Base-by-base conservation (phyloP, 2,888 invertebrate species). In the Capitulum mitella region DNA sequence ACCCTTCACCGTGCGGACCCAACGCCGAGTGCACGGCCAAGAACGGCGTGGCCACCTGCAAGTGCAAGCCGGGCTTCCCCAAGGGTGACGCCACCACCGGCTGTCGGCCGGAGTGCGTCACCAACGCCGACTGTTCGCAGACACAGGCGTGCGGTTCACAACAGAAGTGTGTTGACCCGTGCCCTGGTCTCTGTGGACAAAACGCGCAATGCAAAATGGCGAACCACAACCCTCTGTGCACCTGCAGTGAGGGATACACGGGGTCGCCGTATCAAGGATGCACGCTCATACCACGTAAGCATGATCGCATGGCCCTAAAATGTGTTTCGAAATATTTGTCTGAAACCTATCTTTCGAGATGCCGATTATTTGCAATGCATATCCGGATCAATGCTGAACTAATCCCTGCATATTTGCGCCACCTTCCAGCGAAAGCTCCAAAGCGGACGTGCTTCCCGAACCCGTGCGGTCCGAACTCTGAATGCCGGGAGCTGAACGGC, bases 221-320 rank as follows among this genome's bases (percentile, higher is more conserved):
- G 54, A 80, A 82, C 74, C 83, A 83, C 64, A 79, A 80, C n/a
- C 91, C 93, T 74, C 89, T 95, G 3, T 96, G 96, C 84, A 89
- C 92, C 79, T 96, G 96, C 84, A 93, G 94, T 0, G 93, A 93
- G 83, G 91, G 92, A 77, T 91, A 90, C 84, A 89, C 90, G 81
- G 92, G 92, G 79, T 92, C 92, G 85, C 91, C 92, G 40, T 93
- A 93, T 86, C 88, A 89, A 79, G 93, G 92, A 78, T 95, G 95
- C 84, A 64, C 32, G 34, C 32, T 1, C 0, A 64, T 64, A 16
- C 64, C 64, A 64, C 64, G 64, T 64, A 19, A 64, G 64, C 19
- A n/a, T n/a, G n/a, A n/a, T n/a, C n/a, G n/a, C n/a, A n/a, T n/a
- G n/a, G n/a, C n/a, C n/a, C n/a, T n/a, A n/a, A n/a, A n/a, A n/a